Base-by-base conservation (phyloP, 2,113 vertebrate genomes). In the Peucedramus taeniatus region DNA sequence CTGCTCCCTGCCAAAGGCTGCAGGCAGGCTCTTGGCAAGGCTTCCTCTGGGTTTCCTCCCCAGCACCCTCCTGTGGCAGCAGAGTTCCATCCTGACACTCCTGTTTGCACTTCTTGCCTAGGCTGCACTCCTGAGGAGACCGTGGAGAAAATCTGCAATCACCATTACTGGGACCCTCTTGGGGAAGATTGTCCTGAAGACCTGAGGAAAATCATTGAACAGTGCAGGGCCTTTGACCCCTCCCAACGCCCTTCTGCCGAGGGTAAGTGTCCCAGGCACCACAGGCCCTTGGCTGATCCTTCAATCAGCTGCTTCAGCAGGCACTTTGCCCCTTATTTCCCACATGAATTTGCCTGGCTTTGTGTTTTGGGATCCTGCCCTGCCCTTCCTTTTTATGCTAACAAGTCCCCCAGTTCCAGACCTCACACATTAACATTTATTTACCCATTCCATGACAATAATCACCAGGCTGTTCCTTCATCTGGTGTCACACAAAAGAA, bases 231-330 rank as follows among this genome's bases (percentile, higher is more conserved):
- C 45, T 97, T 96, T 4, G 97, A 98, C 2, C 94, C 97, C 33
- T 98, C 98, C 40, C 30, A 77, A 3, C 98, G 99, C 54, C 99
- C 98, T 21, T 98, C 97, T 60, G 97, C 98, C 1, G 98, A 98
- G 95, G 98, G 98, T 98, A 93, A 75, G 72, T 15, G 49, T 50
- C 68, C 54, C 7, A 10, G 24, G 14, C 24, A 5, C 12, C 71
- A 33, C 23, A 40, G 47, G 33, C 19, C 23, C 24, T 49, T 12
- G 19, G 10, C 47, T n/a, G n/a, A 7, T 15, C 28, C 53, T 51
- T 50, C 64, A 8, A 2, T 12, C 47, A 51, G 26, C 40, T 56
- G 15, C 19, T 81, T 70, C 56, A 30, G 49, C 19, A 7, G 6
- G 14, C n/a, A 64, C 1, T 13, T 77, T 87, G 35, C 6, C 13